Conservation (phyloP, 2,888 invertebrate genomes). For the Ptychoptera contaminata region DNA sequence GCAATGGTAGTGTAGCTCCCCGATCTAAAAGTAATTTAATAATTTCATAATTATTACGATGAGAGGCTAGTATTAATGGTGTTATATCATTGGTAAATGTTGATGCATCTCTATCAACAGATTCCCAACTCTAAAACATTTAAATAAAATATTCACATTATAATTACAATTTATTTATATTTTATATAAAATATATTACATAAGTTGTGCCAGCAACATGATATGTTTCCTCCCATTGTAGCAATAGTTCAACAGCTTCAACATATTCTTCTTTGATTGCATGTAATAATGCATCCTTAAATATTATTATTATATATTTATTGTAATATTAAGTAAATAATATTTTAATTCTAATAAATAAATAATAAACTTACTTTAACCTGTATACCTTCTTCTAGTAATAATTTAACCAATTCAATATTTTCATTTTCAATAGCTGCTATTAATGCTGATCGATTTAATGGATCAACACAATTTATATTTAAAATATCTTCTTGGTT, state of each 20-base stretch:
- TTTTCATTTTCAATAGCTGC: slow-evolving; percentile 97
- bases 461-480: slow-evolving; percentile 89
- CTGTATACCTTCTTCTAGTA: slow-evolving; percentile 67
- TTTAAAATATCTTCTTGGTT: slow-evolving; percentile 55
- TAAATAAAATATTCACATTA: too few species aligned
- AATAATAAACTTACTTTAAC: slow-evolving; percentile 46
- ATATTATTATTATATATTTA: slow-evolving; percentile 8
- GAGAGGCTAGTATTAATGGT: slow-evolving; percentile 85
- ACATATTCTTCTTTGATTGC: slow-evolving; percentile 98
- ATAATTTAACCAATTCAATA: slow-evolving; percentile 72
- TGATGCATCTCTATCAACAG: slow-evolving; percentile 59
- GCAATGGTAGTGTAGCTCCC: slow-evolving; percentile 80
- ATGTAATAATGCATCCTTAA: slow-evolving; percentile 75
- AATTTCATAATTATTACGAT: slow-evolving; percentile 95
- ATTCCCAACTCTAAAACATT: slow-evolving; percentile 61
- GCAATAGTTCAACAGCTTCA: slow-evolving; percentile 85
- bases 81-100: slow-evolving; percentile 92
- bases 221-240: slow-evolving; percentile 76
- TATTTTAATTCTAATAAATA: too few species aligned
- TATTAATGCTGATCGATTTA: slow-evolving; percentile 82
- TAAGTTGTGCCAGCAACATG: slow-evolving; percentile 63
- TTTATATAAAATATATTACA: slow-evolving; percentile 34
- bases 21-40: slow-evolving; percentile 84
- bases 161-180: neutral
- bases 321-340: neutral